Evolutionary conservation across 2,797 vertebrate species (phyloP).

Genomic region (Alosa sapidissima): DNA sequence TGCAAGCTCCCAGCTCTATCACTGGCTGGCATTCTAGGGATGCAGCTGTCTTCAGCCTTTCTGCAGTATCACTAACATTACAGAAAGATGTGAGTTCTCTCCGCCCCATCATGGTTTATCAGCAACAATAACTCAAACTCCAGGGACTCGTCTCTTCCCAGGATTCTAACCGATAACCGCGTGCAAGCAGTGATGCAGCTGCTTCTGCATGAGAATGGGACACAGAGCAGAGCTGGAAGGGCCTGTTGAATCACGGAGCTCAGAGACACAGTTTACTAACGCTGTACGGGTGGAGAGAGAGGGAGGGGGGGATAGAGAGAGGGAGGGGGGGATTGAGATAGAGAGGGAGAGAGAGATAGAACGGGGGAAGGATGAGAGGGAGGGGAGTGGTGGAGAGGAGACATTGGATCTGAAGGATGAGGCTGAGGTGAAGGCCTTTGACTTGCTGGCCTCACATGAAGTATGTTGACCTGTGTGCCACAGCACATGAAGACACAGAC

Average conservation of each 20-base stretch:
- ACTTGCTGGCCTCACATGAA: neutral
- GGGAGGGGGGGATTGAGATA: neutral
- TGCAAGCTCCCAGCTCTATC: neutral
- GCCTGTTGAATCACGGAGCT: neutral
- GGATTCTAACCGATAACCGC: neutral
- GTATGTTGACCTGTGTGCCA: neutral
- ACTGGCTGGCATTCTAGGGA: neutral
- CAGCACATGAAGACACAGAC: neutral
- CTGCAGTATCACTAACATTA: neutral
- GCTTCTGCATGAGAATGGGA: neutral
- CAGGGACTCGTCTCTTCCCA: neutral
- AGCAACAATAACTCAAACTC: neutral
- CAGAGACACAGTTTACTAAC: neutral
- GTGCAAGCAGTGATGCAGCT: neutral
- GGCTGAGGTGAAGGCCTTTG: neutral
- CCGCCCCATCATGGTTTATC: neutral
- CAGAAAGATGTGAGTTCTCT: neutral
- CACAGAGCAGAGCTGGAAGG: neutral
- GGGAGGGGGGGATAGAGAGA: slow-evolving; percentile 21
- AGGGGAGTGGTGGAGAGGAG: neutral
- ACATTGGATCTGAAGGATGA: slow-evolving; percentile 43
- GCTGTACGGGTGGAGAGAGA: neutral
- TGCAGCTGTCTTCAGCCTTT: neutral
- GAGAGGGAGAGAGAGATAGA: neutral
- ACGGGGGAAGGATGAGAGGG: slow-evolving; percentile 26